Percentiles rank a stretch among this genome's conserved stretches.
Evolutionary conservation across 2,797 vertebrate genomes (phyloP).

Genomic region (Rhadinocentrus ornatus): DNA sequence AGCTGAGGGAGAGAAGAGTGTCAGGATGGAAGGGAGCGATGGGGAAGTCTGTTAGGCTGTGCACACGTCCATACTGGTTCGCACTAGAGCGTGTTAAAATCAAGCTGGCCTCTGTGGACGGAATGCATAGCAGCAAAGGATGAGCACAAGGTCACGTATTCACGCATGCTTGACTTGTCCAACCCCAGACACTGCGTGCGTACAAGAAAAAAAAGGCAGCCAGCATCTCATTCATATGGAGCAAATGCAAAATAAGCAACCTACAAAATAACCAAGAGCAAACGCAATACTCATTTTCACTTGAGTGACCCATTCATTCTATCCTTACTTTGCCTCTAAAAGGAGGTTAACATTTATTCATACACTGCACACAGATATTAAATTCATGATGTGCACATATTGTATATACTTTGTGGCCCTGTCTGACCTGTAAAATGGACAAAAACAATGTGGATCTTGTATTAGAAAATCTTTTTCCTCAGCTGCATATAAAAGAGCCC

Average conservation of each 20-base stretch:
- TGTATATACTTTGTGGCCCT: background rate
- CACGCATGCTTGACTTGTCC: slow-evolving; percentile 48
- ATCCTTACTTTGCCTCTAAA: background rate
- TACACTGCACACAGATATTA: slow-evolving; percentile 19
- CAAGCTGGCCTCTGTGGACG: slow-evolving; percentile 29
- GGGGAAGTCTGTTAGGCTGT: slow-evolving; percentile 37
- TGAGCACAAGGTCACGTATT: slow-evolving; percentile 47
- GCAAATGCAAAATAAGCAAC: slow-evolving; percentile 26
- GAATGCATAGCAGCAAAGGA: slow-evolving; percentile 37
- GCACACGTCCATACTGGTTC: slow-evolving; percentile 30
- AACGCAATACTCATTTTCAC: slow-evolving; percentile 26
- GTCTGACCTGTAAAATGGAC: slow-evolving; percentile 10
- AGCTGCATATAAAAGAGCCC: slow-evolving; percentile 46
- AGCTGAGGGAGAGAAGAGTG: slow-evolving; percentile 44
- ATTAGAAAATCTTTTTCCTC: slow-evolving; percentile 15
- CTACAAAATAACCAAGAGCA: slow-evolving; percentile 23
- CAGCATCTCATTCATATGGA: slow-evolving; percentile 51
- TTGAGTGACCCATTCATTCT: slow-evolving; percentile 21
- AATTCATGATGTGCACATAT: slow-evolving; percentile 27
- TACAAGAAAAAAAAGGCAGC: slow-evolving; percentile 35
- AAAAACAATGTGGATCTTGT: slow-evolving; percentile 2
- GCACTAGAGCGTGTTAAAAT: slow-evolving; percentile 27
- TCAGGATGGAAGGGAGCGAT: slow-evolving; percentile 38
- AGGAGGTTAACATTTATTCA: slow-evolving; percentile 43
- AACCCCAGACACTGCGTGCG: slow-evolving; percentile 21